These are phyloP conservation scores for Notolepis coatsorum DNA, from an alignment of 2,797 vertebrate genomes.

Conservation along the genomic window DNA sequence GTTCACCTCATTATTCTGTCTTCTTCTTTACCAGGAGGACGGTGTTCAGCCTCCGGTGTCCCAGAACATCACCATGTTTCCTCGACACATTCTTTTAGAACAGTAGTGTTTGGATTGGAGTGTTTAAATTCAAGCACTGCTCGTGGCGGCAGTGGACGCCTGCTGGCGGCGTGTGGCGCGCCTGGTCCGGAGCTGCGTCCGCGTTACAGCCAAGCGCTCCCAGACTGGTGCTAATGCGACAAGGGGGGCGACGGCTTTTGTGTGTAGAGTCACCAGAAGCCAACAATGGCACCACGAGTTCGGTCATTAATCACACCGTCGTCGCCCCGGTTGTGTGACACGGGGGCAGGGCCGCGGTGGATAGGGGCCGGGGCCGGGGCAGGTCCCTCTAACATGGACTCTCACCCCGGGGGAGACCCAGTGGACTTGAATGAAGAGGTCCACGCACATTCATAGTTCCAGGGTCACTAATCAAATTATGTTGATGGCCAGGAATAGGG, in stretches of 20 bases:
- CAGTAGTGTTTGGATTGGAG: no score
- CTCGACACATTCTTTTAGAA: no score
- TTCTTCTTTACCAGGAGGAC: background rate
- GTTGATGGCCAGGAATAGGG: constrained; percentile 72
- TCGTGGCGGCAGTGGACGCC: no score
- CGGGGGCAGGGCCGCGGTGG: constrained; percentile 62
- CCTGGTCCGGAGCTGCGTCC: constrained; percentile 23
- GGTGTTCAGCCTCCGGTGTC: constrained; percentile 18
- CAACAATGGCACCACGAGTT: constrained; percentile 76
- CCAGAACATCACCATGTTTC: constrained; percentile 28
- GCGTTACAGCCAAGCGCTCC: constrained; percentile 58
- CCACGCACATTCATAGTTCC: constrained; percentile 74
- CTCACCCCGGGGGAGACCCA: constrained; percentile 65
- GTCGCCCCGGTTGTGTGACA: constrained; percentile 74
- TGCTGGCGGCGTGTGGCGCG: no score
- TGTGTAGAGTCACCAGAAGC: constrained; percentile 76
- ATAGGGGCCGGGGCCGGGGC: constrained; percentile 59
- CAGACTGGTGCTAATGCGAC: constrained; percentile 74
- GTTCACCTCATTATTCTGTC: background rate
- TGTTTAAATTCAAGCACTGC: no score
- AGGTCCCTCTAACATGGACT: constrained; percentile 63
- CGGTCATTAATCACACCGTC: constrained; percentile 82
- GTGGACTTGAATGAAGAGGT: constrained; percentile 75
- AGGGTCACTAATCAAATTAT: constrained; percentile 85
- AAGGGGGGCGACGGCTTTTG: constrained; percentile 74